These are phyloP conservation scores for Falco biarmicus DNA, from an alignment of 2,797 vertebrate species.

Conservation along the genomic window DNA sequence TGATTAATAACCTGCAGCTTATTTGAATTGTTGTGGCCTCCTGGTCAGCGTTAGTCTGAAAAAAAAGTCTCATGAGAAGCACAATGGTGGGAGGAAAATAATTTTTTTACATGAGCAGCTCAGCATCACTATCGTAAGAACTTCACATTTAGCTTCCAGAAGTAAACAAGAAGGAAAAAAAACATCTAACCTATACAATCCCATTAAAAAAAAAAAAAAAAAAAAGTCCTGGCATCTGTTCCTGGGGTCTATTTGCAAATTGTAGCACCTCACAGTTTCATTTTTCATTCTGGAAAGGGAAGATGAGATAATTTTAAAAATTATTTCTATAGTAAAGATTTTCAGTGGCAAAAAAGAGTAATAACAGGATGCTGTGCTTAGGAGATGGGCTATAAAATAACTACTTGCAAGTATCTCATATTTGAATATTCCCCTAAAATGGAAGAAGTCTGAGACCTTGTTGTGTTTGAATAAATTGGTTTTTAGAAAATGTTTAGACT, in stretches of 20 bases:
- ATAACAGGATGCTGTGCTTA: neutral
- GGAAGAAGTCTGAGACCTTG: neutral
- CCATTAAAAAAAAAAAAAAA: neutral
- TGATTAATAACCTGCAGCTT: neutral
- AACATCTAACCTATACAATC: neutral
- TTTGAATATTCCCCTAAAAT: neutral
- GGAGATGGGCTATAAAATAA: neutral
- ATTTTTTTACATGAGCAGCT: neutral
- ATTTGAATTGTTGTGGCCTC: neutral
- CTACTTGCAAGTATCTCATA: accelerated
- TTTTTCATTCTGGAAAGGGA: neutral
- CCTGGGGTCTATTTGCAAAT: neutral
- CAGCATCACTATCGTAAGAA: neutral
- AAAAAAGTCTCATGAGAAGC: neutral
- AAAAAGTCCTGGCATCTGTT: too few species aligned
- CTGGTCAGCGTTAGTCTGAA: neutral
- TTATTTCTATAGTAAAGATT: neutral
- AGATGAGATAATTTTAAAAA: neutral
- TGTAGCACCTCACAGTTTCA: neutral
- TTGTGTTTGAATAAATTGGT: neutral
- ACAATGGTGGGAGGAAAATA: neutral
- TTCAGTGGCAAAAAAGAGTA: neutral
- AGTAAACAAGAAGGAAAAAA: neutral
- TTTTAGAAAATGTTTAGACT: neutral
- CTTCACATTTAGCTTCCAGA: neutral